Conservation (phyloP, 2,888 invertebrate genomes). For the Drosophila prostipennis region DNA sequence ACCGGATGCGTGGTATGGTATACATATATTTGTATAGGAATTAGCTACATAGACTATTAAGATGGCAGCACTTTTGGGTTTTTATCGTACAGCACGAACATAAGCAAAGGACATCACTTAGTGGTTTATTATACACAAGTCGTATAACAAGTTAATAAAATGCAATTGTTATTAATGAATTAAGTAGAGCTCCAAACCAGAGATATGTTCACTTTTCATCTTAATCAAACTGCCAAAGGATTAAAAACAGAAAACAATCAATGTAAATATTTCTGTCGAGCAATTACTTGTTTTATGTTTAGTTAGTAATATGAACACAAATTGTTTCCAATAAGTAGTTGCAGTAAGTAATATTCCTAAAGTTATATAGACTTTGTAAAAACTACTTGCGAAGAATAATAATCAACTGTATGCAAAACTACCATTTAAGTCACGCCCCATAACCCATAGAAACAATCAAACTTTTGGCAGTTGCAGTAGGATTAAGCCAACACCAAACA, state of each 20-base stretch:
- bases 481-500: slow-evolving; percentile 38
- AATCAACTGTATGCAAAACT: slow-evolving; percentile 53
- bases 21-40: slow-evolving; percentile 28
- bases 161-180: slow-evolving; percentile 63
- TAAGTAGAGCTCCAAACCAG: slow-evolving; percentile 44
- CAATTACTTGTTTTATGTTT: slow-evolving; percentile 10
- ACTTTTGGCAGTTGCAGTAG: slow-evolving; percentile 62
- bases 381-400: slow-evolving; percentile 29
- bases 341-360: slow-evolving; percentile 59
- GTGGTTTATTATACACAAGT: slow-evolving; percentile 54
- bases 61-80: slow-evolving; percentile 33
- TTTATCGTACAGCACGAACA: slow-evolving; percentile 40
- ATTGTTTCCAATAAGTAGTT: slow-evolving; percentile 49
- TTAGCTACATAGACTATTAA: slow-evolving; percentile 35
- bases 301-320: slow-evolving; percentile 16
- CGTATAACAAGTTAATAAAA: slow-evolving; percentile 6
- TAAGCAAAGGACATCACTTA: slow-evolving; percentile 58
- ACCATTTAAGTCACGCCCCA: slow-evolving; percentile 53
- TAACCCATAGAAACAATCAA: slow-evolving; percentile 68
- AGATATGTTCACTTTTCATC: slow-evolving; percentile 49
- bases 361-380: slow-evolving; percentile 44
- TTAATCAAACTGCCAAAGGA: slow-evolving; percentile 65
- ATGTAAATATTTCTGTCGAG: slow-evolving; percentile 31
- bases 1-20: slow-evolving; percentile 18
- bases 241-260: slow-evolving; percentile 41